phyloP scores from a whole-genome alignment of 1,140 invertebrate genomes.

The Melanaphis sacchari region DNA sequence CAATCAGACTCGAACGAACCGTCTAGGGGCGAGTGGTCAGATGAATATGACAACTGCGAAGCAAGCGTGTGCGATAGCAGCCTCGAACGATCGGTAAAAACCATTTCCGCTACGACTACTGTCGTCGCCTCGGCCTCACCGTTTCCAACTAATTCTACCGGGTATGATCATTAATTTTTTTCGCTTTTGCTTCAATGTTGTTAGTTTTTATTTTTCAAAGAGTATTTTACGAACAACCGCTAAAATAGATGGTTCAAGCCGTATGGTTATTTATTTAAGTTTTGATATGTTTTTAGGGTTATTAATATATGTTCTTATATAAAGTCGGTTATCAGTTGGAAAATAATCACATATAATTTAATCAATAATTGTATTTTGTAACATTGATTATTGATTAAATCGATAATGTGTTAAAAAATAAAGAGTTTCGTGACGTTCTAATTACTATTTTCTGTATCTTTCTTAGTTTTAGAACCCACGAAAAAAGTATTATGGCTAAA shows the following conservation, averaged over 20 bases:
- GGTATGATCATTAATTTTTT: constrained; percentile 3
- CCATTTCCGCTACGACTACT: neutral
- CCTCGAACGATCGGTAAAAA: neutral
- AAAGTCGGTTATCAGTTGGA: neutral
- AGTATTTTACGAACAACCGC: no score
- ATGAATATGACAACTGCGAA: neutral
- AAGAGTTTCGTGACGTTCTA: neutral
- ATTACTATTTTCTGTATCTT: neutral
- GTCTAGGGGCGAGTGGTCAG: constrained; percentile 32
- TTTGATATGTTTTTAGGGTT: neutral
- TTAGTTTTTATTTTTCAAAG: neutral
- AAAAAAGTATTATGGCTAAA: neutral
- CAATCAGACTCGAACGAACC: constrained; percentile 54
- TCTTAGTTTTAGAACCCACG: neutral
- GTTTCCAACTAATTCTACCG: constrained; percentile 5
- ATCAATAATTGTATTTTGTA: neutral
- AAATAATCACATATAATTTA: neutral
- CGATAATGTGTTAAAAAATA: neutral
- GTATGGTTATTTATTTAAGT: no score
- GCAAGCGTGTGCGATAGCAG: neutral
- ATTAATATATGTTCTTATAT: neutral
- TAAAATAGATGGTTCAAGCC: no score
- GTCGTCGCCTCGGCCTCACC: neutral
- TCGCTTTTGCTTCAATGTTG: neutral
- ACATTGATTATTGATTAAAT: neutral